Evolutionary conservation across 2,888 invertebrate genomes (phyloP).

Genomic region (Malthinus flaveolus): DNA sequence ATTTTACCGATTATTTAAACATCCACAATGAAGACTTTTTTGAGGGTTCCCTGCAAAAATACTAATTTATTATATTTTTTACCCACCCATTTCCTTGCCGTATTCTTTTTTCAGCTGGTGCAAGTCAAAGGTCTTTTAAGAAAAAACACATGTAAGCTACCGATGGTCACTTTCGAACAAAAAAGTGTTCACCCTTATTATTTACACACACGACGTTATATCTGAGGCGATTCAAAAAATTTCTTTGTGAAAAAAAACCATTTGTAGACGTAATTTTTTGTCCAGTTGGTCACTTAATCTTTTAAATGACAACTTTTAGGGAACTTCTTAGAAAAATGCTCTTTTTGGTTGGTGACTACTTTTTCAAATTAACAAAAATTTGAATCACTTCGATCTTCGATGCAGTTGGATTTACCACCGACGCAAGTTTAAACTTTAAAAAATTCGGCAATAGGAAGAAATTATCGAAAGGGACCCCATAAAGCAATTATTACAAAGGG

Average conservation of each 20-base stretch:
- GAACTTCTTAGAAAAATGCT: slow-evolving; percentile 6
- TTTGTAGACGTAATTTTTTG: slow-evolving; percentile 32
- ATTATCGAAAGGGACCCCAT: slow-evolving; percentile 7
- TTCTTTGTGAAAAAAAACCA: slow-evolving; percentile 13
- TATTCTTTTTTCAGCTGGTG: not conserved
- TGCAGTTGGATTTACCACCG: not conserved
- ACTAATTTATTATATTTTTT: not conserved
- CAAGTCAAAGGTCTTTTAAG: slow-evolving; percentile 2
- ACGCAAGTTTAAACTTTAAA: not conserved
- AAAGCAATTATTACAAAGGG: slow-evolving; percentile 35
- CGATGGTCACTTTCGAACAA: slow-evolving; percentile 9
- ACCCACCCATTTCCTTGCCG: not conserved
- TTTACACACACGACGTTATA: not conserved
- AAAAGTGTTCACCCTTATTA: slow-evolving; percentile 6
- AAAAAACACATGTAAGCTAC: slow-evolving; percentile 21
- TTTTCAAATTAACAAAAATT: not conserved
- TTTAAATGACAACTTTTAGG: slow-evolving; percentile 31
- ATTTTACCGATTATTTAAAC: no score
- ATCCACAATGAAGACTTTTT: no score
- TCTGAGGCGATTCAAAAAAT: slow-evolving; percentile 7
- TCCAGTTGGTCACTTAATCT: slow-evolving; percentile 35
- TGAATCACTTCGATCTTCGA: not conserved
- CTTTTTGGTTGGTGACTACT: slow-evolving; percentile 1
- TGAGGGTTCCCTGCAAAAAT: no score
- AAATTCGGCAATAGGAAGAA: not conserved